Percentiles rank a stretch among this genome's conserved stretches.
Evolutionary conservation across 2,797 vertebrate genomes (phyloP).

Genomic region (Sebastiscus albofasciatus): DNA sequence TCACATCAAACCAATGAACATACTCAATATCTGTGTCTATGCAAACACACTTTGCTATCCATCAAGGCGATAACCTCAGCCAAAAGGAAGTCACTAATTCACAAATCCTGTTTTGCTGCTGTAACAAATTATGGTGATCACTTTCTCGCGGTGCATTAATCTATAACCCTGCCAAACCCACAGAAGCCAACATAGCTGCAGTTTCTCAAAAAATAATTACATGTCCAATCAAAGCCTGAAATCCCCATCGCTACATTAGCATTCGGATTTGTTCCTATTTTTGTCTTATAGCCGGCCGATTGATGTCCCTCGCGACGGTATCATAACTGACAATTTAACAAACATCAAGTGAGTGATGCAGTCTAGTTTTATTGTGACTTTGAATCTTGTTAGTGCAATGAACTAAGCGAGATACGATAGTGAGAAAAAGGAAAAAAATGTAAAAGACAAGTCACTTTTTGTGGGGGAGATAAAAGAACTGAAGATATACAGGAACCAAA

Average conservation of each 20-base stretch:
- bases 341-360: not conserved
- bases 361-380: constrained; percentile 2
- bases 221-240: not conserved
- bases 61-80: not conserved
- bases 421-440: not conserved
- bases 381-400: not conserved
- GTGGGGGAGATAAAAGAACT: constrained; percentile 2
- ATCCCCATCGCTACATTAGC: not conserved
- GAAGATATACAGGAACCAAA: not conserved
- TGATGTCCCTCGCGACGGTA: not conserved
- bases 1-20: not conserved
- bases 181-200: not conserved
- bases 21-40: not conserved
- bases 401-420: not conserved
- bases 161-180: not conserved
- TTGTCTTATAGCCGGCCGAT: not conserved
- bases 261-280: not conserved
- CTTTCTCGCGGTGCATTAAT: not conserved
- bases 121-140: not conserved
- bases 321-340: constrained; percentile 14
- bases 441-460: not conserved
- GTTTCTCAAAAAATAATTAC: too few relatives aligned
- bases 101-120: not conserved
- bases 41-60: not conserved
- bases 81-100: not conserved